Base-by-base conservation (phyloP, 2,797 vertebrate genomes). In the Sebastolobus alascanus region DNA sequence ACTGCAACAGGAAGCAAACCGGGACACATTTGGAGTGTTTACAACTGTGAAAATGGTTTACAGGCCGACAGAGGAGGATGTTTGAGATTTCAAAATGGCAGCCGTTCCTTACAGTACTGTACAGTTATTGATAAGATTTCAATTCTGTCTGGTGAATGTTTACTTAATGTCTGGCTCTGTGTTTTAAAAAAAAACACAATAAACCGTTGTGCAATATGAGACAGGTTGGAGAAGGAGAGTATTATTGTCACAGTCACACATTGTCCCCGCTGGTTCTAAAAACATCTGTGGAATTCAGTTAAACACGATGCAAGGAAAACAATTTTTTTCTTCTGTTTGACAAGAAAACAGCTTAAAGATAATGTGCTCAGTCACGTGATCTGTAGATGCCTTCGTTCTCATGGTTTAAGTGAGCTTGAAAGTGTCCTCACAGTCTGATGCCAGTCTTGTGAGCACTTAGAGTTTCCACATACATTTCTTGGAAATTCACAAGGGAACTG, bases 401-500 rank as follows among this genome's bases (percentile, higher is more conserved):
- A 77, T 18, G 38, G 64, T 52, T 64, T 22, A 58, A 54, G 50
- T 71, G 40, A 75, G 64, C 86, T 79, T 40, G 52, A 68, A 35
- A 76, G 77, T 14, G 60, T 82, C 61, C 58, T 37, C 79, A 83
- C 66, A 58, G 46, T 31, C 31, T 31, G 68, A 71, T 70, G 73
- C 8, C 82, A 54, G 63, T 61, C 63, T 78, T 84, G 70, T 85
- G 79, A 87, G 70, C 33, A 5, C 27, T 58, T 75, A 59, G 12
- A 67, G 79, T 68, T 74, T 73, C 25, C 78, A 78, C 4, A 40
- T 12, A 18, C 10, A 64, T 61, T 84, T 85, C 59, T 74, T 33
- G 50, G 37, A 69, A 56, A 74, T 60, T 74, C 27, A 31, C 35
- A n/a, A 68, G 40, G 14, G 46, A 52, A 7, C 33, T 55, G 8